phyloP scores from a whole-genome alignment of 2,113 vertebrate genomes.

The Oncorhynchus keta region DNA sequence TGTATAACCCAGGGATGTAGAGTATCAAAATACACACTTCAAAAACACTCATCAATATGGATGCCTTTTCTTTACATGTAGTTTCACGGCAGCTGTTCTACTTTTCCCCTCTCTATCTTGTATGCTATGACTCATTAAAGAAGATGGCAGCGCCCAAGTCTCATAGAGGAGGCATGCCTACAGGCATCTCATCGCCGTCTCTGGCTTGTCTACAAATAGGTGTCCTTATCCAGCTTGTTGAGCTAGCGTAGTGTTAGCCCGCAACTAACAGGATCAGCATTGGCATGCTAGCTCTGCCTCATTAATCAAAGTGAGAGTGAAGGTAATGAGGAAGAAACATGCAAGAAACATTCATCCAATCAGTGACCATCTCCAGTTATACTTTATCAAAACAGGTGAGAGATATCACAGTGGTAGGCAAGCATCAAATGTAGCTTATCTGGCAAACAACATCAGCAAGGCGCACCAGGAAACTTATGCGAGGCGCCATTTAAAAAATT shows the following conservation, averaged over 20 bases:
- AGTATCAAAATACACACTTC: not conserved
- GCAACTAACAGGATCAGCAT: constrained; percentile 23
- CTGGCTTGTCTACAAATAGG: constrained; percentile 7
- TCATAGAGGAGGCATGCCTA: not conserved
- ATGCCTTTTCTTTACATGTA: not conserved
- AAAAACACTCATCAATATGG: constrained; percentile 9
- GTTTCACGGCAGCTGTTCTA: not conserved
- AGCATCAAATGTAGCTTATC: constrained; percentile 39
- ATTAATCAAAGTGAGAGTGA: constrained; percentile 44
- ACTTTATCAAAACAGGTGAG: constrained; percentile 38
- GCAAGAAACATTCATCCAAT: constrained; percentile 42
- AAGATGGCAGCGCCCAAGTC: not conserved
- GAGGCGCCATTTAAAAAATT: too few relatives aligned
- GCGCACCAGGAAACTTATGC: constrained; percentile 43
- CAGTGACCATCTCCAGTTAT: constrained; percentile 23
- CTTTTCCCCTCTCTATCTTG: constrained; percentile 2
- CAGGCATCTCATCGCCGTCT: not conserved
- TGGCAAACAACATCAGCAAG: constrained; percentile 14
- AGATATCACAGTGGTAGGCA: constrained; percentile 25
- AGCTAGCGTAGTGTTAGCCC: constrained; percentile 8
- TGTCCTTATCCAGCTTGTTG: constrained; percentile 12
- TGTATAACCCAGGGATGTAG: not conserved
- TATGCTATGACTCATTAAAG: not conserved
- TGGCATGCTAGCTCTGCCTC: not conserved
- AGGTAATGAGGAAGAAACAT: constrained; percentile 45